Evolutionary conservation across 2,888 invertebrate genomes (phyloP).

Genomic region (Macaria notata): DNA sequence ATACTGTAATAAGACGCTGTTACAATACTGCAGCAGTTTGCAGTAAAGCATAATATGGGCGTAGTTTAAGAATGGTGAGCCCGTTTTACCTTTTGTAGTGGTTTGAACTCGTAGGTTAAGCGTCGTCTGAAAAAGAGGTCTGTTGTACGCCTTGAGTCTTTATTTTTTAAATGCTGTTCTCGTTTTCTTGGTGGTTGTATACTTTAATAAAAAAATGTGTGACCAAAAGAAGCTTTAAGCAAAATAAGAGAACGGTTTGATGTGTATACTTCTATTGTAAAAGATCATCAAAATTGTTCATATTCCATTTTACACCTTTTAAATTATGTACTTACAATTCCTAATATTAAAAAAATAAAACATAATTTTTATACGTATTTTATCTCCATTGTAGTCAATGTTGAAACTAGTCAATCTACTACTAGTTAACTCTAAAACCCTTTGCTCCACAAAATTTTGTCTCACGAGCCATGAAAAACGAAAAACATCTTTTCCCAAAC

Average conservation of each 20-base stretch:
- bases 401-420: too few species aligned
- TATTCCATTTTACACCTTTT: too few species aligned
- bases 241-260: too few species aligned
- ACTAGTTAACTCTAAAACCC: background rate
- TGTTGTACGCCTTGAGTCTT: slow-evolving; percentile 43
- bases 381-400: too few species aligned
- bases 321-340: too few species aligned
- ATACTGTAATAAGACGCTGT: slow-evolving; percentile 58
- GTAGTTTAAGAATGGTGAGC: slow-evolving; percentile 65
- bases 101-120: slow-evolving; percentile 72
- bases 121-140: slow-evolving; percentile 58
- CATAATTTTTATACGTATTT: too few species aligned
- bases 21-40: slow-evolving; percentile 48
- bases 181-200: slow-evolving; percentile 53
- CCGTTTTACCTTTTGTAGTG: slow-evolving; percentile 72
- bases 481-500: slow-evolving; percentile 8
- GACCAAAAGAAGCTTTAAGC: too few species aligned
- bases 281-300: too few species aligned
- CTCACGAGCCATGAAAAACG: slow-evolving; percentile 5
- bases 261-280: too few species aligned
- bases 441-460: background rate
- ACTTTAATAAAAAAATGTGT: slow-evolving; percentile 25
- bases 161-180: slow-evolving; percentile 62
- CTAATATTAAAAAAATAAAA: too few species aligned
- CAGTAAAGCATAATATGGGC: slow-evolving; percentile 61